Conservation (phyloP, 2,888 invertebrate species). For the Arge pagana region DNA sequence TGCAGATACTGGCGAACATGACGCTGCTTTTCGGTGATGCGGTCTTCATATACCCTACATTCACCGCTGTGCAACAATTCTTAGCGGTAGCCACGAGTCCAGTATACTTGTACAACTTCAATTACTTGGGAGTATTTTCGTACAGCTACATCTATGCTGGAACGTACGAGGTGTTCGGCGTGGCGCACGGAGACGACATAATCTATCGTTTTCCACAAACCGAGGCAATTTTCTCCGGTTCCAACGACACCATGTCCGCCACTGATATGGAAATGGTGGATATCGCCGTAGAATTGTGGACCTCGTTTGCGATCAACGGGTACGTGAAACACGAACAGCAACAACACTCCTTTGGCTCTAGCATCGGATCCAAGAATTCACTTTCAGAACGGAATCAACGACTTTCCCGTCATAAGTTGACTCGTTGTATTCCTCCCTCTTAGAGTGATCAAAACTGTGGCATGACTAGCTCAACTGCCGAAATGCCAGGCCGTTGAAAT, state of each 20-base stretch:
- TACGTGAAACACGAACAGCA: too few species aligned
- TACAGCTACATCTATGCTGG: neutral
- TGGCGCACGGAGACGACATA: conserved; percentile 60
- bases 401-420: too few species aligned
- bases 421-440: too few species aligned
- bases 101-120: conserved; percentile 29
- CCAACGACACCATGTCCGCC: neutral
- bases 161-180: conserved; percentile 35
- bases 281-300: conserved; percentile 1
- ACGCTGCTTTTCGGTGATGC: neutral
- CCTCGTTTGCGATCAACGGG: conserved; percentile 2
- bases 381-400: too few species aligned
- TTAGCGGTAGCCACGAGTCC: conserved; percentile 4
- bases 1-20: neutral
- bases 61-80: neutral
- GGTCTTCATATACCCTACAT: neutral
- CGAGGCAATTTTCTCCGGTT: neutral
- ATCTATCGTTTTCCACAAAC: conserved; percentile 49
- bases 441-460: too few species aligned
- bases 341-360: too few species aligned
- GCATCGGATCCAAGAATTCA: neutral
- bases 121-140: conserved; percentile 31
- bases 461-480: too few species aligned
- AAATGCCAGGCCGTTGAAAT: too few species aligned
- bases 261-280: conserved; percentile 1